These are phyloP conservation scores for Drosophila tsacasi DNA, from an alignment of 1,140 invertebrate genomes.

Conservation along the genomic window DNA sequence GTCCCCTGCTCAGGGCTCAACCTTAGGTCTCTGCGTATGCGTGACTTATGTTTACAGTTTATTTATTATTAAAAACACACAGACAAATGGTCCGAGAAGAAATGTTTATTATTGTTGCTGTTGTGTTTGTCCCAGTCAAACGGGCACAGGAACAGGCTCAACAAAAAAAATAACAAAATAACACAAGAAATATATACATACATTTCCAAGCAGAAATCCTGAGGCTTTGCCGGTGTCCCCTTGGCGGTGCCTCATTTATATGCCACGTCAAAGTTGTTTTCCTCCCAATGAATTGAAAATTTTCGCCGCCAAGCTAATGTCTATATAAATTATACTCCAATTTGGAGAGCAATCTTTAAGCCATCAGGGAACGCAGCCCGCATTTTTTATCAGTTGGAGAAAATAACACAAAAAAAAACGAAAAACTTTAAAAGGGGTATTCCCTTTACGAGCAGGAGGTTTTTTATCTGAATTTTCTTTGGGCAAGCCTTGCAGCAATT, in stretches of 20 bases:
- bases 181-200: slow-evolving; percentile 24
- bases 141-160: slow-evolving; percentile 31
- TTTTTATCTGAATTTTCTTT: neutral
- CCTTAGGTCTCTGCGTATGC: slow-evolving; percentile 65
- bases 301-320: slow-evolving; percentile 34
- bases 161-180: slow-evolving; percentile 8
- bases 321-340: slow-evolving; percentile 51
- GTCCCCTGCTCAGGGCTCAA: slow-evolving; percentile 58
- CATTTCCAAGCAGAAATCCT: slow-evolving; percentile 16
- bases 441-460: neutral
- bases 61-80: slow-evolving; percentile 82
- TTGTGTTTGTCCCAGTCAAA: slow-evolving; percentile 41
- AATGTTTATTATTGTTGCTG: slow-evolving; percentile 50
- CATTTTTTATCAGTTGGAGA: slow-evolving; percentile 41
- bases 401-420: neutral
- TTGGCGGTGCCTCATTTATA: slow-evolving; percentile 36
- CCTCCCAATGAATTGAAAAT: slow-evolving; percentile 43
- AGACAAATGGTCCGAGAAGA: slow-evolving; percentile 62
- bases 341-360: slow-evolving; percentile 45
- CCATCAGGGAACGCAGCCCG: slow-evolving; percentile 48
- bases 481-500: neutral
- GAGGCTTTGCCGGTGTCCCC: slow-evolving; percentile 2
- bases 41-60: slow-evolving; percentile 83
- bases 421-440: slow-evolving; percentile 17
- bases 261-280: slow-evolving; percentile 40